Evolutionary conservation across 2,113 vertebrate species (phyloP), one percentile per base, ranked within the genome.

Genomic region (Maccullochella peelii): DNA sequence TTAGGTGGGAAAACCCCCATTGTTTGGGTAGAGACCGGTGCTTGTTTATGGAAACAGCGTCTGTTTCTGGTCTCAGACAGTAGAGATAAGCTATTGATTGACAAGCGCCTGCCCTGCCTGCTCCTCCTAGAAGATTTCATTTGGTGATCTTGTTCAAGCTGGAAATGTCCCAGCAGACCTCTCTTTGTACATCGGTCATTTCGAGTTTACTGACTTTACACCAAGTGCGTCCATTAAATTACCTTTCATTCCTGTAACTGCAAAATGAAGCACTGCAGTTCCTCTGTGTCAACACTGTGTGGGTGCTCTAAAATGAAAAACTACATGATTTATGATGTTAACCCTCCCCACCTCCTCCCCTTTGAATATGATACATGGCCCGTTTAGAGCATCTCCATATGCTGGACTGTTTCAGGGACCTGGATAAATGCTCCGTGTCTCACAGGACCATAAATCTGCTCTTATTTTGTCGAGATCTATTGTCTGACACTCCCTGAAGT

Each of bases 361-460:
- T 6, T 58, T 72, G 61, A 88, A 40, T 12, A 36, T 87, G 82
- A 90, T 85, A 27, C 82, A 91, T 70, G 62, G 77, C 75, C 61
- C 11, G 8, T 86, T 88, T 73, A 54, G 54, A 85, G 77, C 54
- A 62, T 50, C 80, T 40, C 69, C 69, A 54, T 66, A 75, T 55
- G 33, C 30, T 18, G 27, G 82, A 47, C 73, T 0, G 4, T 83
- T n/a, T 25, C 73, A 30, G 33, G 70, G 88, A 77, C 52, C 52
- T 8, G 42, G 78, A 84, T 90, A 77, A 87, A 81, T 65, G 12
- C 82, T 70, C 50, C 3, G 0, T 0, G 23, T 52, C 76, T 70
- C 77, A 16, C 52, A 33, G 18, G 52, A 50, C 47, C 42, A 77
- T 90, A 79, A 86, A 87, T 89, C 80, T 50, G 20, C 52, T 3